Conservation (phyloP, 1,140 invertebrate genomes). For the Drosophila sturtevanti region DNA sequence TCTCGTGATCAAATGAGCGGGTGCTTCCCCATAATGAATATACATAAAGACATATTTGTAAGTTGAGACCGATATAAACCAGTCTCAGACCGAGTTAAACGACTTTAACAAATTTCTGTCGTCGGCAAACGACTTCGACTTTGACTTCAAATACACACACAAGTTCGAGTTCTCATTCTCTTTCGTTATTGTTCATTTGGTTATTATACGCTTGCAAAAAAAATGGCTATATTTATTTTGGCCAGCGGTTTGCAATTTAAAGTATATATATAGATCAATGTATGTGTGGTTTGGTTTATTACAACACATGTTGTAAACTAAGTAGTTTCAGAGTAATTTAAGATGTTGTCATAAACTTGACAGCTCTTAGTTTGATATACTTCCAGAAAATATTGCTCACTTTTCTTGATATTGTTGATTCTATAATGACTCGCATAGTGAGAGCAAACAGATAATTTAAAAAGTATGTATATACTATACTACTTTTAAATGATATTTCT, state of each 20-base stretch:
- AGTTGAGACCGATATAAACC: slow-evolving; percentile 20
- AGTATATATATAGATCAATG: not conserved
- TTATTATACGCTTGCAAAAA: not conserved
- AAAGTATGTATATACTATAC: too few species aligned
- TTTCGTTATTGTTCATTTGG: slow-evolving; percentile 12
- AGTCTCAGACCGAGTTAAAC: slow-evolving; percentile 44
- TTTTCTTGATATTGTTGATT: not conserved
- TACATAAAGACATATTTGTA: not conserved
- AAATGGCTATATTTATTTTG: not conserved
- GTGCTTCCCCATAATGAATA: slow-evolving; percentile 54
- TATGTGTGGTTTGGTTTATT: too few species aligned
- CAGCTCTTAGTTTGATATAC: too few species aligned
- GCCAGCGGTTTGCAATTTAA: not conserved
- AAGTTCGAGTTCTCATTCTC: slow-evolving; percentile 44
- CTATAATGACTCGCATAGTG: not conserved
- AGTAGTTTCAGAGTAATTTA: too few species aligned
- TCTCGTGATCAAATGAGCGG: slow-evolving; percentile 63
- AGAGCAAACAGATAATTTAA: not conserved
- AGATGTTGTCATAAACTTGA: too few species aligned
- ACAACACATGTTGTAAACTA: too few species aligned
- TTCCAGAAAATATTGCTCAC: too few species aligned
- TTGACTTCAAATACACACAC: slow-evolving; percentile 3
- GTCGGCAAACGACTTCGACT: slow-evolving; percentile 17
- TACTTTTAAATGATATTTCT: not conserved
- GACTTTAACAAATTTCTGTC: slow-evolving; percentile 21